These are phyloP conservation scores for Sternarchorhynchus goeldii DNA, from an alignment of 2,797 vertebrate species.

Conservation along the genomic window DNA sequence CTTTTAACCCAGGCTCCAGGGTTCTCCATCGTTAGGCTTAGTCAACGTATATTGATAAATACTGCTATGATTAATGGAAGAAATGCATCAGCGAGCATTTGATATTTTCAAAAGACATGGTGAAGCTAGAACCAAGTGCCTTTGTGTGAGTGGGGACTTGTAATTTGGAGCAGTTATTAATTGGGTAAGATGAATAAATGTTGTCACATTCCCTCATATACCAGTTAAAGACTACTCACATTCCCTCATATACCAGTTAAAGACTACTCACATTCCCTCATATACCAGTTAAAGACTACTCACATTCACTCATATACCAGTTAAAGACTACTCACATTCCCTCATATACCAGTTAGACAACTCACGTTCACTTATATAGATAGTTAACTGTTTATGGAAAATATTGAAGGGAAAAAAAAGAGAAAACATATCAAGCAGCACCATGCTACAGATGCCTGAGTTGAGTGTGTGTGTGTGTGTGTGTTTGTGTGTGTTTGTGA, in stretches of 20 bases:
- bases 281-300: too few relatives aligned
- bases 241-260: too few relatives aligned
- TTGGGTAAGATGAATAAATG: background rate
- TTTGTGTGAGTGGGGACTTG: background rate
- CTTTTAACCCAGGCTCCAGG: too few relatives aligned
- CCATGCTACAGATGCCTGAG: background rate
- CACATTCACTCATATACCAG: too few relatives aligned
- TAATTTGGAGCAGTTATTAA: background rate
- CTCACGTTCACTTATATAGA: too few relatives aligned
- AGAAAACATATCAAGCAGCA: background rate
- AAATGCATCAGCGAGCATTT: background rate
- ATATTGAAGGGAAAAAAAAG: too few relatives aligned
- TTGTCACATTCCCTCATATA: too few relatives aligned
- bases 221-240: too few relatives aligned
- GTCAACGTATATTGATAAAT: background rate
- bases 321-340: too few relatives aligned
- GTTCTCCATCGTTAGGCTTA: background rate
- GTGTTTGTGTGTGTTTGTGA: slow-evolving; percentile 30
- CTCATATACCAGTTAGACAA: too few relatives aligned
- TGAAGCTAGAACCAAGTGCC: background rate
- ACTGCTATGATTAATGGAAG: background rate
- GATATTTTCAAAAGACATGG: background rate
- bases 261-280: too few relatives aligned
- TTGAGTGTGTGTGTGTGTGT: slow-evolving; percentile 3
- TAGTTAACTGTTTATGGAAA: background rate